Evolutionary conservation across 1,140 invertebrate genomes (phyloP).

Genomic region (Arctopsyche grandis): DNA sequence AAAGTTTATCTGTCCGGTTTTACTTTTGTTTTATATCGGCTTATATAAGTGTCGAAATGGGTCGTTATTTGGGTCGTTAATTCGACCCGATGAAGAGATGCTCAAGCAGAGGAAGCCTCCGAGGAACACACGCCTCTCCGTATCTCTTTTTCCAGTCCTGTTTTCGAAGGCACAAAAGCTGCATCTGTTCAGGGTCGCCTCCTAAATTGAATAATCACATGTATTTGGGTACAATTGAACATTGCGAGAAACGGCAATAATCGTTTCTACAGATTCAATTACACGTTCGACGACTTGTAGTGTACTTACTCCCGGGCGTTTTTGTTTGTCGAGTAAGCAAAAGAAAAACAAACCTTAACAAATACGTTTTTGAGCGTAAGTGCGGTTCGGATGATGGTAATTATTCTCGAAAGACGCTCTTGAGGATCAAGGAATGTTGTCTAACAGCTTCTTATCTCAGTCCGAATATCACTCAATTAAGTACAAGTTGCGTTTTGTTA

Average conservation of each 20-base stretch:
- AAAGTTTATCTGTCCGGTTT: slow-evolving; percentile 6
- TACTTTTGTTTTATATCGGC: slow-evolving; percentile 21
- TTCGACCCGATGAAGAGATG: slow-evolving; percentile 28
- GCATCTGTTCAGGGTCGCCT: neutral
- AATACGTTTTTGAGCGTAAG: slow-evolving; percentile 25
- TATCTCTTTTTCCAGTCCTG: neutral
- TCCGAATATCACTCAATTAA: slow-evolving; percentile 28
- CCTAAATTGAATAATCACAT: neutral
- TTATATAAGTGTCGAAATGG: slow-evolving; percentile 27
- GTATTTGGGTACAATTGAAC: neutral
- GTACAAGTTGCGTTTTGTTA: neutral
- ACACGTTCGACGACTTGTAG: neutral
- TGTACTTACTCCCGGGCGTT: neutral
- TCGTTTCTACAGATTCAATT: neutral
- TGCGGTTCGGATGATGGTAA: slow-evolving; percentile 24
- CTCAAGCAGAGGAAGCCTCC: neutral
- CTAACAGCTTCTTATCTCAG: slow-evolving; percentile 22
- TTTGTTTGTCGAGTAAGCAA: neutral
- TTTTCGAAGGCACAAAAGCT: slow-evolving; percentile 4
- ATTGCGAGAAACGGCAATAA: neutral
- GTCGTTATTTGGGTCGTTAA: slow-evolving; percentile 29
- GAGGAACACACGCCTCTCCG: neutral
- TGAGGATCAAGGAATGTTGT: slow-evolving; percentile 20
- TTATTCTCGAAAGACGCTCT: slow-evolving; percentile 14
- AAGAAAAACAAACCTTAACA: slow-evolving; percentile 7